These are phyloP conservation scores for Andrena dorsata DNA, from an alignment of 2,888 invertebrate species.

Conservation along the genomic window DNA sequence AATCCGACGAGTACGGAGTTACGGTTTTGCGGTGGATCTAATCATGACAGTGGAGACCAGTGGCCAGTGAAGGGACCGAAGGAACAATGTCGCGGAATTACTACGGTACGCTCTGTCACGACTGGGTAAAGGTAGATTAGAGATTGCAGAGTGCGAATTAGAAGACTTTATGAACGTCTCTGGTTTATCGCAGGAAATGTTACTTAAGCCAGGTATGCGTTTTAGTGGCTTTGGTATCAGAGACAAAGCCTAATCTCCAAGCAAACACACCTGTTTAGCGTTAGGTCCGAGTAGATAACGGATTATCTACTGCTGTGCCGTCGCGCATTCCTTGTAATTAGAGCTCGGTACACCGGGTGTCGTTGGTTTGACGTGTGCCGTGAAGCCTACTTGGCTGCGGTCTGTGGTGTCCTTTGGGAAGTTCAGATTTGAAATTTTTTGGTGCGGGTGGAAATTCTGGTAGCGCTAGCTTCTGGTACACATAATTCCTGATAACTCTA, in stretches of 20 bases:
- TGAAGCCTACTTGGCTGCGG: too few relatives aligned
- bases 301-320: constrained; percentile 6
- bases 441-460: too few relatives aligned
- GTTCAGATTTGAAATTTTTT: too few relatives aligned
- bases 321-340: constrained; percentile 46
- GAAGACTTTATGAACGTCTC: neutral
- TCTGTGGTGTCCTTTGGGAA: neutral
- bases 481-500: too few relatives aligned
- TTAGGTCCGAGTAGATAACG: constrained; percentile 49
- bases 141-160: too few relatives aligned
- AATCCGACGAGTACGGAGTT: neutral
- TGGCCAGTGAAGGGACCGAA: neutral
- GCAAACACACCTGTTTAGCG: constrained; percentile 42
- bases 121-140: neutral
- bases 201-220: neutral
- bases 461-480: too few relatives aligned
- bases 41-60: constrained; percentile 23
- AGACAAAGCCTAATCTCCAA: constrained; percentile 19
- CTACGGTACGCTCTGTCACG: constrained; percentile 37
- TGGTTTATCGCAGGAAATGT: neutral
- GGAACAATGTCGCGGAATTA: constrained; percentile 53
- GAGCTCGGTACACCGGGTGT: constrained; percentile 22
- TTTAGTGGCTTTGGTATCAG: neutral
- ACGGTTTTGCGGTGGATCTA: neutral
- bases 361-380: constrained; percentile 4